Conservation (phyloP, 2,113 vertebrate species). For the Gambusia affinis region DNA sequence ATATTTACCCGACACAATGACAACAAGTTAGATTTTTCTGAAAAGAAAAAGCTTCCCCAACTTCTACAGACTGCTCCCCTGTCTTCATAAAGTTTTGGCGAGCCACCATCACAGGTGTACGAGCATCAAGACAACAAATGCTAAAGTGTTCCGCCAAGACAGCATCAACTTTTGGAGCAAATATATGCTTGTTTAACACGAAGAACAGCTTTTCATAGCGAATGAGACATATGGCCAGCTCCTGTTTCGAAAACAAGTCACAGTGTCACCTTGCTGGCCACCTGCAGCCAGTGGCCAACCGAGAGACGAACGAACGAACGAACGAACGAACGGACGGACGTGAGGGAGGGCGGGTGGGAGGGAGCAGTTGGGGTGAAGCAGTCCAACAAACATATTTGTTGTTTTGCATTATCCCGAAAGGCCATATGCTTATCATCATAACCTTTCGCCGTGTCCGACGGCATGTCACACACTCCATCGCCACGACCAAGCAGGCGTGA, state of each 20-base stretch:
- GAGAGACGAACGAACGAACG: neutral
- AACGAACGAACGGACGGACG: too few relatives aligned
- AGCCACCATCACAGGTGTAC: conserved; percentile 47
- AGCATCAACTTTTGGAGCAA: conserved; percentile 54
- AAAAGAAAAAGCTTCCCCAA: neutral
- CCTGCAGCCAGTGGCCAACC: conserved; percentile 65
- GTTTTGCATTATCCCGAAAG: conserved; percentile 53
- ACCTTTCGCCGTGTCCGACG: conserved; percentile 61
- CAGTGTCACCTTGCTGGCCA: conserved; percentile 76
- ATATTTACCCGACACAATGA: neutral
- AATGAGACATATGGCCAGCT: conserved; percentile 64
- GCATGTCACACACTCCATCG: conserved; percentile 66
- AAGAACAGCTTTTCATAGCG: conserved; percentile 69
- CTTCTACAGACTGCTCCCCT: neutral
- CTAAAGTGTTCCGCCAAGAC: conserved; percentile 34
- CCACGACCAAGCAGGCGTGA: conserved; percentile 59
- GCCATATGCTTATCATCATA: conserved; percentile 75
- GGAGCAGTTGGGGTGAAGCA: conserved; percentile 37
- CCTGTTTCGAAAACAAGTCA: conserved; percentile 67
- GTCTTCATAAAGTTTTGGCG: neutral
- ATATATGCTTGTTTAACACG: conserved; percentile 64
- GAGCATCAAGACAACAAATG: conserved; percentile 34
- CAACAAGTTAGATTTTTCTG: neutral
- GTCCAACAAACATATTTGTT: conserved; percentile 58
- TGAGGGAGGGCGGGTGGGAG: neutral